Evolutionary conservation across 2,797 vertebrate genomes (phyloP).

Genomic region (Bradypodion pumilum): DNA sequence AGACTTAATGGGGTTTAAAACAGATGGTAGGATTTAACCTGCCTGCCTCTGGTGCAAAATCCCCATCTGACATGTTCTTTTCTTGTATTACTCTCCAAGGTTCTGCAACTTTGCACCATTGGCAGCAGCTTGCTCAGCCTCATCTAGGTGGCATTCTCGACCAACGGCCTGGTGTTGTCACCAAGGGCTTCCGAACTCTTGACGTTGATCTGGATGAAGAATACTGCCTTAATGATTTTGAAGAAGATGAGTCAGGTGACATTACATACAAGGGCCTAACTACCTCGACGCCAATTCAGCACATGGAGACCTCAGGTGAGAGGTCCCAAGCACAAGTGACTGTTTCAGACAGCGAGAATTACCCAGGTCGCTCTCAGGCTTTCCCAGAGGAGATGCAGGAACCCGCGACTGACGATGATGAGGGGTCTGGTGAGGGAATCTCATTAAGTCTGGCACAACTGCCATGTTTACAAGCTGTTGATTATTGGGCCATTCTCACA

Average conservation of each 20-base stretch:
- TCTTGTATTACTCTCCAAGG: conserved; percentile 76
- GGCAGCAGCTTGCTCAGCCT: conserved; percentile 98
- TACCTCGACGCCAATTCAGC: conserved; percentile 82
- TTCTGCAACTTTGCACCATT: conserved; percentile 97
- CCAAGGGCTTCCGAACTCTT: conserved; percentile 94
- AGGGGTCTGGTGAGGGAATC: conserved; percentile 95
- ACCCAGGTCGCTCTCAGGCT: conserved; percentile 77
- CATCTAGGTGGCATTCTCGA: conserved; percentile 95
- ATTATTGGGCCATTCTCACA: conserved; percentile 78
- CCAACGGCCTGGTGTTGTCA: conserved; percentile 93
- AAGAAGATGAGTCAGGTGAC: conserved; percentile 94
- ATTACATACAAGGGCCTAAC: conserved; percentile 81
- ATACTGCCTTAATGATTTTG: conserved; percentile 93
- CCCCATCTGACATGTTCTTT: conserved; percentile 34
- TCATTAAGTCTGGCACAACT: conserved; percentile 81
- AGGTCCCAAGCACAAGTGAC: conserved; percentile 82
- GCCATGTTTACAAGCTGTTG: conserved; percentile 77
- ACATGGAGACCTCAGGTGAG: conserved; percentile 92
- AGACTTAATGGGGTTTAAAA: not conserved
- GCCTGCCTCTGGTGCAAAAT: not conserved
- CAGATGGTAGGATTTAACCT: not conserved
- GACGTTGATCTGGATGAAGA: conserved; percentile 94
- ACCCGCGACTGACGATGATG: conserved; percentile 79
- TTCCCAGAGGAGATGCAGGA: conserved; percentile 85
- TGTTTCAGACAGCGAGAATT: conserved; percentile 77